Evolutionary conservation across 2,797 vertebrate species (phyloP).

Genomic region (Sebastiscus albofasciatus): DNA sequence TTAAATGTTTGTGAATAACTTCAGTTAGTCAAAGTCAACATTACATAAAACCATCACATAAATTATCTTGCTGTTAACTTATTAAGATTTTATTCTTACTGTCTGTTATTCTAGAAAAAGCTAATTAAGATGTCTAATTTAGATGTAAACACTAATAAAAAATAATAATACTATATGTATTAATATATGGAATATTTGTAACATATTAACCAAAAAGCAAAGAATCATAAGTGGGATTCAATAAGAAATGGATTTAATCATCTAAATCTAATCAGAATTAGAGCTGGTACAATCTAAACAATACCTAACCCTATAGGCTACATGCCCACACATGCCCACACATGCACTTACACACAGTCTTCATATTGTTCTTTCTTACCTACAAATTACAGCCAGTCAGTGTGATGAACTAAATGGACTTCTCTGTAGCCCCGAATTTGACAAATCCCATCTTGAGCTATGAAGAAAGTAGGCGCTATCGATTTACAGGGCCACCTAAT

Average conservation of each 20-base stretch:
- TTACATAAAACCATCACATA: neutral
- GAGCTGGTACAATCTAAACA: neutral
- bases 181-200: neutral
- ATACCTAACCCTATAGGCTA: neutral
- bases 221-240: neutral
- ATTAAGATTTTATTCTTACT: neutral
- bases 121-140: neutral
- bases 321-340: neutral
- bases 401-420: slow-evolving; percentile 92
- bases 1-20: neutral
- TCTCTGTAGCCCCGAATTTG: slow-evolving; percentile 88
- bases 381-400: slow-evolving; percentile 74
- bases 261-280: neutral
- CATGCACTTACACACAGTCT: neutral
- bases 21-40: neutral
- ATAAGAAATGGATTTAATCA: neutral
- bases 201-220: neutral
- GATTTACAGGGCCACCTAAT: slow-evolving; percentile 95
- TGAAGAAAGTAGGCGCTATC: slow-evolving; percentile 94
- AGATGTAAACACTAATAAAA: neutral
- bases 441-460: slow-evolving; percentile 95
- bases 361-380: slow-evolving; percentile 37
- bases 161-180: neutral
- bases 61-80: neutral
- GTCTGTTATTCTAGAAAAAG: neutral